These are phyloP conservation scores for Otus sunia DNA, from an alignment of 2,113 vertebrate genomes.

Conservation along the genomic window DNA sequence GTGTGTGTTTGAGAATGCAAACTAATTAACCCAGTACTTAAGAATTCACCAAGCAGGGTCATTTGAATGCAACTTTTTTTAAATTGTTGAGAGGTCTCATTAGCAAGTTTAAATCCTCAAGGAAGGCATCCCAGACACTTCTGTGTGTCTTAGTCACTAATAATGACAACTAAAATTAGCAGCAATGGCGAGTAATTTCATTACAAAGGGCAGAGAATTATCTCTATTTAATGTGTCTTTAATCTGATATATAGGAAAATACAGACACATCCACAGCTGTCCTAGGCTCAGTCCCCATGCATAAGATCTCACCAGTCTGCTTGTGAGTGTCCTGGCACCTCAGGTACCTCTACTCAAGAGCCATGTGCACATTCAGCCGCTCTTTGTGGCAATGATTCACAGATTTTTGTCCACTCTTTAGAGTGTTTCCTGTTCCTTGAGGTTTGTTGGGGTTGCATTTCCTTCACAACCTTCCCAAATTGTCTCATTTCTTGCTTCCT, in stretches of 20 bases:
- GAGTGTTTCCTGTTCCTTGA: not conserved
- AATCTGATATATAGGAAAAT: not conserved
- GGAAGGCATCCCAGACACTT: not conserved
- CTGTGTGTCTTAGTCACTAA: not conserved
- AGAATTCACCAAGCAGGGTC: not conserved
- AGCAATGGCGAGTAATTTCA: not conserved
- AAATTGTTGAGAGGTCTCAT: not conserved
- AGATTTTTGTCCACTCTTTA: not conserved
- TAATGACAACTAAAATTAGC: not conserved
- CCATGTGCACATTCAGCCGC: not conserved
- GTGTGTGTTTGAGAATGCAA: not conserved
- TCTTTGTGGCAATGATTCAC: not conserved
- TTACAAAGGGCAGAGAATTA: not conserved
- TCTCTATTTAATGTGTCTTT: not conserved
- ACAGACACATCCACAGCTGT: not conserved
- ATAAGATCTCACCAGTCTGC: not conserved
- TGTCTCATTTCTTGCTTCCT: not conserved
- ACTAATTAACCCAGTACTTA: not conserved
- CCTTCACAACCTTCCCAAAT: not conserved
- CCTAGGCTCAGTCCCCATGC: not conserved
- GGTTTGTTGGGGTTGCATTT: not conserved
- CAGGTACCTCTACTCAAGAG: not conserved
- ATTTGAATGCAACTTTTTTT: not conserved
- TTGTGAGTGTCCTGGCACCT: not conserved
- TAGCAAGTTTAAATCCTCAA: not conserved